These are phyloP conservation scores for Clivina fossor DNA, from an alignment of 2,888 invertebrate species.

Conservation along the genomic window DNA sequence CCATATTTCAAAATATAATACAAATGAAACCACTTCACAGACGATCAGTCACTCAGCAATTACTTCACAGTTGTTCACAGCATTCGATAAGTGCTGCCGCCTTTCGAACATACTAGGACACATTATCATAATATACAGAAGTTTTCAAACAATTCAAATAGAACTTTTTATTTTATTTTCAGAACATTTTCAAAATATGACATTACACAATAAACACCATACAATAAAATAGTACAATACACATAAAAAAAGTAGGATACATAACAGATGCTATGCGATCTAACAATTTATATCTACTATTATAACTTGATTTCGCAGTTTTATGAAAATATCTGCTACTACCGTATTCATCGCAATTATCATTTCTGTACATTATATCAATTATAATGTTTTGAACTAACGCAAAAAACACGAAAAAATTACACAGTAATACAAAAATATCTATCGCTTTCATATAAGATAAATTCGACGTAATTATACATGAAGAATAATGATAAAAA, in stretches of 20 bases:
- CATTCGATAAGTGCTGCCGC: slow-evolving; percentile 7
- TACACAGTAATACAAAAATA: slow-evolving; percentile 40
- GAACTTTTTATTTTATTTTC: background rate
- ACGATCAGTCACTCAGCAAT: slow-evolving; percentile 19
- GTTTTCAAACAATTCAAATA: slow-evolving; percentile 11
- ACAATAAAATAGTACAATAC: slow-evolving; percentile 17
- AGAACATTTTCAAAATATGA: background rate
- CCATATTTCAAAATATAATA: slow-evolving; percentile 31
- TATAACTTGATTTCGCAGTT: slow-evolving; percentile 5
- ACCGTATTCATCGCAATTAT: slow-evolving; percentile 16
- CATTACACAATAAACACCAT: slow-evolving; percentile 14
- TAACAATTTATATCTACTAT: slow-evolving; percentile 13
- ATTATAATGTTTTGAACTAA: slow-evolving; percentile 39
- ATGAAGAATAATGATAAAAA: slow-evolving; percentile 26
- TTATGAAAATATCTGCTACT: slow-evolving; percentile 21
- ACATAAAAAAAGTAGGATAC: slow-evolving; percentile 15
- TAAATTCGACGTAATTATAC: slow-evolving; percentile 35
- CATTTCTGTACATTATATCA: slow-evolving; percentile 23
- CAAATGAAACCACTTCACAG: slow-evolving; percentile 23
- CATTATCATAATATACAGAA: background rate
- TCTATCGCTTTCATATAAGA: slow-evolving; percentile 42
- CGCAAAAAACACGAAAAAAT: slow-evolving; percentile 39
- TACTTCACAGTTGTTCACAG: slow-evolving; percentile 1
- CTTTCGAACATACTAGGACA: slow-evolving; percentile 2
- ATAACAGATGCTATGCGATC: slow-evolving; percentile 20